phyloP scores from a whole-genome alignment of 1,140 invertebrate species.

The Nymphalis io region DNA sequence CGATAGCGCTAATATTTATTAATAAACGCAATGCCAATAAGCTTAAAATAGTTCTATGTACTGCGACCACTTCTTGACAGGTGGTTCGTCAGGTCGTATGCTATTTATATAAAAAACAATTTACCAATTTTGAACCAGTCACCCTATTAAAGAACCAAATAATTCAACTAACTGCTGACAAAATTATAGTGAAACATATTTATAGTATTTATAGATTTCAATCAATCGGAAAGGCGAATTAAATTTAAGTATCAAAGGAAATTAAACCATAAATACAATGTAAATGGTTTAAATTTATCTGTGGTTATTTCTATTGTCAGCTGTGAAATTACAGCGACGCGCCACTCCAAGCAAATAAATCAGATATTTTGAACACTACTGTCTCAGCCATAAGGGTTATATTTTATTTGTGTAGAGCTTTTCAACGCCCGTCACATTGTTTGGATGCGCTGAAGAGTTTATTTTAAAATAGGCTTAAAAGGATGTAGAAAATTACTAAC shows the following conservation, averaged over 20 bases:
- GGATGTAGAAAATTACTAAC: constrained; percentile 1
- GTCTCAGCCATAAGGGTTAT: background rate
- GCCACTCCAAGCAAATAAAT: background rate
- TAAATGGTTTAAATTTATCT: background rate
- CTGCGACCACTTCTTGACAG: no score
- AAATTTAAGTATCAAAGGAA: background rate
- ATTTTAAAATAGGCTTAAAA: constrained; percentile 5
- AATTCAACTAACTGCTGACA: no score
- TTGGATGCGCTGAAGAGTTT: background rate
- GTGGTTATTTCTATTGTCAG: constrained; percentile 8
- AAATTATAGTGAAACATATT: no score
- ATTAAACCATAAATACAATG: background rate
- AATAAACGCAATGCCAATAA: no score
- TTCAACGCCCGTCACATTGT: background rate
- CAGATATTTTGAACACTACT: background rate
- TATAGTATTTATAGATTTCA: no score
- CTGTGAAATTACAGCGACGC: background rate
- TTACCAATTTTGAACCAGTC: no score
- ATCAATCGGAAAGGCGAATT: background rate
- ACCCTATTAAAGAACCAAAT: no score
- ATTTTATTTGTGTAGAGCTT: background rate
- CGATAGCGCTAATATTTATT: no score
- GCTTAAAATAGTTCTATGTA: no score
- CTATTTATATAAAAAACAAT: no score
- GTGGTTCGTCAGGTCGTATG: no score